phyloP scores from a whole-genome alignment of 2,113 vertebrate species.

The Daubentonia madagascariensis region DNA sequence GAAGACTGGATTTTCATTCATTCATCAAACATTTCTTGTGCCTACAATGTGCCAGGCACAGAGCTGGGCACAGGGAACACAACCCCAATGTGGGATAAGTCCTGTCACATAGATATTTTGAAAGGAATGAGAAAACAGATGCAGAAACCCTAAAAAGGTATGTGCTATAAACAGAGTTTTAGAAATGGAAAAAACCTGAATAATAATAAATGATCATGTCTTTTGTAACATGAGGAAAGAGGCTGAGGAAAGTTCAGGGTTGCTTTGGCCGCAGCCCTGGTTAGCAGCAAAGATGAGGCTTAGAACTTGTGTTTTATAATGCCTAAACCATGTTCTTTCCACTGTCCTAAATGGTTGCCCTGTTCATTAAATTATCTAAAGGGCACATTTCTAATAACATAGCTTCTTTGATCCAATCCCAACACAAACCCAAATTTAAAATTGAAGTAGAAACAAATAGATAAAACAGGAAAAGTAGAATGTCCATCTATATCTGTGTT shows the following conservation, averaged over 20 bases:
- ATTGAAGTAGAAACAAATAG: slow-evolving; percentile 37
- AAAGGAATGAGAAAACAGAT: background rate
- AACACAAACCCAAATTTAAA: slow-evolving; percentile 29
- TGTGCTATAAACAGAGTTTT: background rate
- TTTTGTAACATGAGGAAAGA: slow-evolving; percentile 32
- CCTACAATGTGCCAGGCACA: background rate
- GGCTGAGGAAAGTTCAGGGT: background rate
- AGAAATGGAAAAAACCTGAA: slow-evolving; percentile 27
- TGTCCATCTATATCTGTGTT: background rate
- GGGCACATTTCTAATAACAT: slow-evolving; percentile 39
- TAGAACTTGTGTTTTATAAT: background rate
- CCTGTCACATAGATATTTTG: background rate
- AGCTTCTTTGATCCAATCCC: slow-evolving; percentile 5
- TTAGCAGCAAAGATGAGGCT: background rate
- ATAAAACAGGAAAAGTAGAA: slow-evolving; percentile 2
- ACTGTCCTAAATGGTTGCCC: background rate
- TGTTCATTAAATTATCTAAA: slow-evolving; percentile 50
- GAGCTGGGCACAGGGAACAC: background rate
- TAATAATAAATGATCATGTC: slow-evolving; percentile 14
- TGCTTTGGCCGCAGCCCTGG: background rate
- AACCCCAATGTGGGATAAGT: background rate
- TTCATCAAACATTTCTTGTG: slow-evolving; percentile 7
- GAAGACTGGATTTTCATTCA: slow-evolving; percentile 3
- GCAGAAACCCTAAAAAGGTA: background rate
- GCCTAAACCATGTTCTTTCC: background rate